Percentiles rank a stretch among this genome's conserved stretches.
Evolutionary conservation across 2,113 vertebrate species (phyloP).

Genomic region (Pontoporia blainvillei): DNA sequence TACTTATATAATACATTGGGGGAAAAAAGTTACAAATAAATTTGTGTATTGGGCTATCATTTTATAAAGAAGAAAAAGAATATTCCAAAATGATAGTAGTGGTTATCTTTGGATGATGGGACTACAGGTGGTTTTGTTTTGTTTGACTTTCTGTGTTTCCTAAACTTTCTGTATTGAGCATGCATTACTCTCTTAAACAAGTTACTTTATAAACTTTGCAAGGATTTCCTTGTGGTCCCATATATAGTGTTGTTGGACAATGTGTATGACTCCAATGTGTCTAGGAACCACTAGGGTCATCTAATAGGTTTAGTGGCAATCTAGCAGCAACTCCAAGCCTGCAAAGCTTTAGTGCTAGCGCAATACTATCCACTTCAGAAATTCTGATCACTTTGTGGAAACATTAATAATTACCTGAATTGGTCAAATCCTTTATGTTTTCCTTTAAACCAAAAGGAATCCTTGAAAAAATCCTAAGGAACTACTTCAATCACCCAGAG

Average conservation of each 20-base stretch:
- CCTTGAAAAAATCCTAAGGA: not conserved
- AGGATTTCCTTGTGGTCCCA: not conserved
- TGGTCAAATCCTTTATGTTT: not conserved
- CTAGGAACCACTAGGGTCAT: not conserved
- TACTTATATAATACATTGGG: not conserved
- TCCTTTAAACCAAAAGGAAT: not conserved
- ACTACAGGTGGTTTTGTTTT: conserved; percentile 16
- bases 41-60: not conserved
- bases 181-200: conserved; percentile 16
- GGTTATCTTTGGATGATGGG: not conserved
- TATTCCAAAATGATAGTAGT: not conserved
- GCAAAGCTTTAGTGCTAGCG: not conserved
- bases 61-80: conserved; percentile 3
- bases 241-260: not conserved
- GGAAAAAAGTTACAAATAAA: not conserved
- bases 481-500: not conserved
- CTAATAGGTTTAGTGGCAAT: not conserved
- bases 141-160: not conserved
- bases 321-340: not conserved
- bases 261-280: not conserved
- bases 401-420: not conserved
- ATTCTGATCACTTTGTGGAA: not conserved
- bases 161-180: not conserved
- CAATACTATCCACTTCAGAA: not conserved
- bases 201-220: conserved; percentile 11